Percentiles rank a stretch among this genome's conserved stretches.
These are phyloP conservation scores for Augochlorella aurata DNA, from an alignment of 2,888 invertebrate genomes.

Conservation along the genomic window DNA sequence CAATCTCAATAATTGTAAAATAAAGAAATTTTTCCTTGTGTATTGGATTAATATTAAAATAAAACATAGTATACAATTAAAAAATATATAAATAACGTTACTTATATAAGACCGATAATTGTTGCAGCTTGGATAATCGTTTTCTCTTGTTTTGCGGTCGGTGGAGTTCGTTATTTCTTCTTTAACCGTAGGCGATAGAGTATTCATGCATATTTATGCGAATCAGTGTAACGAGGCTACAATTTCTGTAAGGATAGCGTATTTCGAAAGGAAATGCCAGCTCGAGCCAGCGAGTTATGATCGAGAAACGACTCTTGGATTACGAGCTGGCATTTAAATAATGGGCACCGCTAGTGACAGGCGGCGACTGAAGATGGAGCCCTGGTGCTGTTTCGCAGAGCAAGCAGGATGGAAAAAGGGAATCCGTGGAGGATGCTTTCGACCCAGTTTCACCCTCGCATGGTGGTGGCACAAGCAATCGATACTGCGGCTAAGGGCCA, in stretches of 20 bases:
- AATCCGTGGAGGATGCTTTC: conserved; percentile 69
- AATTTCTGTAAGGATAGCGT: neutral
- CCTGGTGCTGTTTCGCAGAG: conserved; percentile 30
- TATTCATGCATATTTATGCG: neutral
- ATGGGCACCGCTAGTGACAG: conserved; percentile 22
- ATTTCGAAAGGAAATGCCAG: conserved; percentile 12
- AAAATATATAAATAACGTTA: neutral
- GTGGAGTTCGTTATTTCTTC: neutral
- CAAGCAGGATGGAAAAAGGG: conserved; percentile 18
- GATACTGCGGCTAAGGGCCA: conserved; percentile 72
- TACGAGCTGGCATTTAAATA: conserved; percentile 29
- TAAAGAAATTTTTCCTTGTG: neutral
- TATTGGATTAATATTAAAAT: neutral
- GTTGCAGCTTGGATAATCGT: neutral
- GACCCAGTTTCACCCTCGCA: conserved; percentile 78
- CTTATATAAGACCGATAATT: neutral
- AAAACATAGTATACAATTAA: neutral
- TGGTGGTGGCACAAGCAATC: conserved; percentile 74
- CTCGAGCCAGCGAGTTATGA: neutral
- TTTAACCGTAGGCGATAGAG: neutral
- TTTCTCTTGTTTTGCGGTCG: neutral
- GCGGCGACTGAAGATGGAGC: conserved; percentile 32
- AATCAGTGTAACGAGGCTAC: conserved; percentile 4
- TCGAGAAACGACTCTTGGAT: conserved; percentile 1
- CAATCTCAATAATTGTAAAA: too few relatives aligned